These are phyloP conservation scores for Lycocerus yunnanus DNA, from an alignment of 2,888 invertebrate genomes.

Conservation along the genomic window DNA sequence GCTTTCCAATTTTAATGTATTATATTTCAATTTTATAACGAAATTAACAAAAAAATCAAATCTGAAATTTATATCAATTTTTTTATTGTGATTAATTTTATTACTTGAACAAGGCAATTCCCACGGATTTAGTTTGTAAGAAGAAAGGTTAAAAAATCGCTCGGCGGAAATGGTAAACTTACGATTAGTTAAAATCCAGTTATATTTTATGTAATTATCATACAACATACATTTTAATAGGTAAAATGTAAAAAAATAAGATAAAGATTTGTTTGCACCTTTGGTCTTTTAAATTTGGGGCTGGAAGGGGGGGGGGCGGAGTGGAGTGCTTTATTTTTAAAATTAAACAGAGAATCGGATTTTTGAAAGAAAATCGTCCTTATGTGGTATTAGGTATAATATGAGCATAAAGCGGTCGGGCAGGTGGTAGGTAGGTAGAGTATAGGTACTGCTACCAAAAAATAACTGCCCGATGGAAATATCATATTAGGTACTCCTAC, in stretches of 20 bases:
- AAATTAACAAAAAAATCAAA: constrained; percentile 22
- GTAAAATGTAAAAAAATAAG: background rate
- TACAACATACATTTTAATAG: constrained; percentile 11
- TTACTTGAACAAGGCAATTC: constrained; percentile 52
- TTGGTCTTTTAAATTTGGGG: background rate
- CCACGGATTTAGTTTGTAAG: constrained; percentile 49
- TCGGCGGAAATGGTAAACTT: constrained; percentile 50
- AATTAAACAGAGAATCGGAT: no score
- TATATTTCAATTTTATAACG: background rate
- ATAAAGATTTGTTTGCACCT: background rate
- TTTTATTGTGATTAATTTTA: constrained; percentile 47
- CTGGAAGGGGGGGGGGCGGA: background rate
- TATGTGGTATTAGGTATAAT: background rate
- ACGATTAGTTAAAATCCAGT: constrained; percentile 30
- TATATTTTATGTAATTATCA: background rate
- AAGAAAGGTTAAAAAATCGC: constrained; percentile 51
- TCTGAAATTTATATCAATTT: constrained; percentile 22
- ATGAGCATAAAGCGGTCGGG: background rate
- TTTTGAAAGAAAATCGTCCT: no score
- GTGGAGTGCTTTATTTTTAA: no score
- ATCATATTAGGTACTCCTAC: background rate
- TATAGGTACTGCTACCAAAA: constrained; percentile 12
- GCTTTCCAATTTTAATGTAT: constrained; percentile 50
- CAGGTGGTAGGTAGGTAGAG: constrained; percentile 32
- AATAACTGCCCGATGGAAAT: constrained; percentile 2